phyloP scores from a whole-genome alignment of 2,888 invertebrate species.

The Polymixis lichenea region DNA sequence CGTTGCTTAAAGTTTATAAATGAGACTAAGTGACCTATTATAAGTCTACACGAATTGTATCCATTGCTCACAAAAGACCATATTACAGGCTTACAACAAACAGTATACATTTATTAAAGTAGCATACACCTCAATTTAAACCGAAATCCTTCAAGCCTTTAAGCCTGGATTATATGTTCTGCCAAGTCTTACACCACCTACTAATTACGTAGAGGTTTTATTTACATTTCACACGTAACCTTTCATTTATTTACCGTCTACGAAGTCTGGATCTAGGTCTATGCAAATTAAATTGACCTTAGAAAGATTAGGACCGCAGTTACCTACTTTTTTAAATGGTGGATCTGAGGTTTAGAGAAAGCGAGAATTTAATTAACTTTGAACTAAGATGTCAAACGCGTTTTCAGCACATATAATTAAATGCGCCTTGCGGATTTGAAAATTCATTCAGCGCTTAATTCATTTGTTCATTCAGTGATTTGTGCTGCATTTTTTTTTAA shows the following conservation, averaged over 20 bases:
- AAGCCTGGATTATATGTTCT: constrained; percentile 38
- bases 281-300: constrained; percentile 9
- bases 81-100: constrained; percentile 23
- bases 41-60: constrained; percentile 10
- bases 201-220: constrained; percentile 47
- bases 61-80: constrained; percentile 8
- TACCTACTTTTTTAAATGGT: not conserved
- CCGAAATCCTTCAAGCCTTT: constrained; percentile 42
- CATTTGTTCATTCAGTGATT: too few relatives aligned
- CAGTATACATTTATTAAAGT: constrained; percentile 34
- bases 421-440: too few relatives aligned
- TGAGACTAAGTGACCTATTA: constrained; percentile 3
- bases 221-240: constrained; percentile 52
- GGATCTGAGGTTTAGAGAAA: not conserved
- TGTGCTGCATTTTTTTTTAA: too few relatives aligned
- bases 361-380: not conserved
- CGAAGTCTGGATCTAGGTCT: not conserved
- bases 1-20: too few relatives aligned
- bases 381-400: not conserved
- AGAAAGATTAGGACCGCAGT: not conserved
- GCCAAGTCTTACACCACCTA: constrained; percentile 36
- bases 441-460: too few relatives aligned
- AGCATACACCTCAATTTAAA: constrained; percentile 43
- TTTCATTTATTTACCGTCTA: constrained; percentile 31
- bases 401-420: too few relatives aligned